Evolutionary conservation across 2,113 vertebrate species (phyloP), one percentile per base, ranked within the genome.

Genomic region (Mellivora capensis): DNA sequence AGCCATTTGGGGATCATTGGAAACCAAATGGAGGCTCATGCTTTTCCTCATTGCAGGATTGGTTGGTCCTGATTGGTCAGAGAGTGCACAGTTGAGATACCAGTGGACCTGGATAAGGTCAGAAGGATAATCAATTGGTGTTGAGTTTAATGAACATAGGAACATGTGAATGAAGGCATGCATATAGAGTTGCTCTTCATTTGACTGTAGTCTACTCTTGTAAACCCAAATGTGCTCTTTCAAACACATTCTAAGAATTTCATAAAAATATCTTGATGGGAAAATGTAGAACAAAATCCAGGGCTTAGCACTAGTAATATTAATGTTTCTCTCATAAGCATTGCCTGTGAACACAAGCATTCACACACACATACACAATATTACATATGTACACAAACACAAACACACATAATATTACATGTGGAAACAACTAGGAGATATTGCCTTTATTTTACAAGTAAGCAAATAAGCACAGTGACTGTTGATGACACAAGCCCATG

Each of bases 291-390:
- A 14, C 17, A 64, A 82, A 67, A 76, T 57, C n/a, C 84, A 76
- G 77, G 57, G 31, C 0, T 0, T 31, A 25, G 67, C 4, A 23
- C 57, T 3, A 29, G 29, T 39, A 42, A 72, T 21, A 27, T 15
- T 17, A 54, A 47, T 71, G 27, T 13, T 67, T 87, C n/a, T 79
- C 52, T 39, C 7, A 18, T 25, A 44, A 62, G 8, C 23, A 20
- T 62, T 18, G n/a, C 7, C 74, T 69, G 17, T 39, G 37, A 12
- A 39, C n/a, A 34, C 25, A 64, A 15, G 31, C 62, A 39, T 54
- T 54, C 29, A 15, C 7, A 47, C 6, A 0, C 11, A 47, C 7
- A 44, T 3, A 0, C 62, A 20, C 8, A 42, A 2, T 10, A 61
- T 61, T 14, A 39, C 7, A 74, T 67, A 15, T 72, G 69, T 21